These are phyloP conservation scores for Megathymus violae DNA, from an alignment of 1,140 invertebrate species.

Conservation along the genomic window DNA sequence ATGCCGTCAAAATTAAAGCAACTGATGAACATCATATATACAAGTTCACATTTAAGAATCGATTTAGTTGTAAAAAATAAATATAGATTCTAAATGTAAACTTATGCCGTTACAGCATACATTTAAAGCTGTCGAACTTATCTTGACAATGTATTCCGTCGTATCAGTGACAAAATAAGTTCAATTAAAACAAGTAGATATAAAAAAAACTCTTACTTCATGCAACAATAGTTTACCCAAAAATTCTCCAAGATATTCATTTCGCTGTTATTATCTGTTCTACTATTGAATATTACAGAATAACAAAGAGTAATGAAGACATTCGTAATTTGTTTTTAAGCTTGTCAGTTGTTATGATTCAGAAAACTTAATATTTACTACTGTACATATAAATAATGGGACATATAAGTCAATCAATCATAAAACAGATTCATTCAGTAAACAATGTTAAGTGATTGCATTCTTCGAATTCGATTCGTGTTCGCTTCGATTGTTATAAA, in stretches of 20 bases:
- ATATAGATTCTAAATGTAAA: slow-evolving; percentile 52
- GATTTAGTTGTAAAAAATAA: neutral
- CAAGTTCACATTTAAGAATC: slow-evolving; percentile 53
- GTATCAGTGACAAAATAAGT: slow-evolving; percentile 44
- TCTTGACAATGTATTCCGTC: slow-evolving; percentile 39
- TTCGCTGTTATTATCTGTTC: slow-evolving; percentile 27
- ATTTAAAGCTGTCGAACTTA: slow-evolving; percentile 69
- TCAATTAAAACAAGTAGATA: slow-evolving; percentile 59
- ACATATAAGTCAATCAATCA: no score
- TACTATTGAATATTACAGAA: slow-evolving; percentile 13
- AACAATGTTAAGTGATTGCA: no score
- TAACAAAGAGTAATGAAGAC: no score
- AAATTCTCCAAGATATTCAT: slow-evolving; percentile 54
- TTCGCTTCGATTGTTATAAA: no score
- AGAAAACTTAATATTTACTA: no score
- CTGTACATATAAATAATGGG: no score
- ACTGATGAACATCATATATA: slow-evolving; percentile 52
- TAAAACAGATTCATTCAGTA: no score
- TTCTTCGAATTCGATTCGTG: no score
- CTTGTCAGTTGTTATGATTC: no score
- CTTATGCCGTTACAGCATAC: slow-evolving; percentile 65
- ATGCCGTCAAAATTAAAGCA: slow-evolving; percentile 60
- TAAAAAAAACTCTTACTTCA: slow-evolving; percentile 69
- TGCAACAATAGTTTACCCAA: slow-evolving; percentile 69
- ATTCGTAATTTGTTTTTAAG: no score